phyloP scores from a whole-genome alignment of 2,113 vertebrate genomes.

The Abramis brama region DNA sequence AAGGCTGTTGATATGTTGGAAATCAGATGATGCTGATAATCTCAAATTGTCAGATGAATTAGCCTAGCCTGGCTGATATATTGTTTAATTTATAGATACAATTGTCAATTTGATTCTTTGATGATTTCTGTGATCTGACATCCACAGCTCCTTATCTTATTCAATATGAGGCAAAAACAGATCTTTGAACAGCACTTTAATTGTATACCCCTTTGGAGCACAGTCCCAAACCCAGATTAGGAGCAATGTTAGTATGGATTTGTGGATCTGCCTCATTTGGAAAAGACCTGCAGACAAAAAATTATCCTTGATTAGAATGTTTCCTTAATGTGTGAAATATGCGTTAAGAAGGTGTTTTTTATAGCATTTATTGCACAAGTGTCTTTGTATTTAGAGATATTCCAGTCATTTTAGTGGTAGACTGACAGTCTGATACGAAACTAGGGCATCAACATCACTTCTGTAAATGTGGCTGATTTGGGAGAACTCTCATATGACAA shows the following conservation, averaged over 20 bases:
- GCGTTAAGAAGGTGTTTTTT: neutral
- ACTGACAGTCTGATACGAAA: neutral
- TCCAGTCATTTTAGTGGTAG: neutral
- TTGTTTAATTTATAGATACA: neutral
- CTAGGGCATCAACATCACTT: neutral
- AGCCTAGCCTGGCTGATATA: neutral
- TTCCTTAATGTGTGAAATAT: neutral
- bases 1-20: too few species aligned
- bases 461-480: neutral
- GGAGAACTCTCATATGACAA: neutral
- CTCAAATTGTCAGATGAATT: neutral
- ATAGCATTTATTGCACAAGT: neutral
- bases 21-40: neutral
- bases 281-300: constrained; percentile 12
- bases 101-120: neutral
- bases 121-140: neutral
- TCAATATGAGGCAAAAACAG: neutral
- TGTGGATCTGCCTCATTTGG: constrained; percentile 4
- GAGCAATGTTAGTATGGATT: neutral
- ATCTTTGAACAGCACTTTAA: neutral
- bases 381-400: neutral
- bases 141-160: neutral
- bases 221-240: neutral
- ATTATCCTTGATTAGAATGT: constrained; percentile 12
- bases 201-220: neutral